Conservation (phyloP, 2,113 vertebrate species). For the Mohoua ochrocephala region DNA sequence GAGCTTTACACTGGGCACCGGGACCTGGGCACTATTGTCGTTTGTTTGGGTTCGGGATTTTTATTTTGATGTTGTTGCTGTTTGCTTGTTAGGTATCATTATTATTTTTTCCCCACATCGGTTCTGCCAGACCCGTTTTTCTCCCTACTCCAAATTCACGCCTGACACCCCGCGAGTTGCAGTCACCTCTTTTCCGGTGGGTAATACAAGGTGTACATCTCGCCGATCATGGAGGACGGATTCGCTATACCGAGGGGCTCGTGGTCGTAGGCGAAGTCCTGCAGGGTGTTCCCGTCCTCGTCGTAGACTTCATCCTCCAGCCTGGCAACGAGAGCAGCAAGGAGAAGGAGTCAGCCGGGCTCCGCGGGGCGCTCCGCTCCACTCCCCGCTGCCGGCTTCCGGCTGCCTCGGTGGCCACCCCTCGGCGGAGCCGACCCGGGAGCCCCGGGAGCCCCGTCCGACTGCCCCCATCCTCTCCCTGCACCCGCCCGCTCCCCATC, state of each 20-base stretch:
- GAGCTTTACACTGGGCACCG: background rate
- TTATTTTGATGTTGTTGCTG: background rate
- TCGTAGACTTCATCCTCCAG: conserved; percentile 87
- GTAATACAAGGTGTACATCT: conserved; percentile 81
- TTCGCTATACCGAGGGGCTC: conserved; percentile 79
- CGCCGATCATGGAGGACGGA: conserved; percentile 77
- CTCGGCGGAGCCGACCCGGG: background rate
- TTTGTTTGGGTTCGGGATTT: background rate
- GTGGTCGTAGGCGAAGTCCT: conserved; percentile 82
- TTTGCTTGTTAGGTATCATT: background rate
- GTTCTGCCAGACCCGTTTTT: background rate
- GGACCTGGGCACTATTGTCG: background rate
- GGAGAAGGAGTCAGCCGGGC: background rate
- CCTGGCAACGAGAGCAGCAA: conserved; percentile 68
- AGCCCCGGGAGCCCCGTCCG: background rate
- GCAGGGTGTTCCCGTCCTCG: conserved; percentile 83
- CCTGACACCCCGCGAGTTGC: background rate
- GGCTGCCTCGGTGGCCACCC: background rate
- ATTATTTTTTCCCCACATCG: background rate
- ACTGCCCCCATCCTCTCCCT: background rate
- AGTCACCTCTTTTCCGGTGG: conserved; percentile 86
- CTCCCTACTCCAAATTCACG: background rate
- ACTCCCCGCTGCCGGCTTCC: background rate
- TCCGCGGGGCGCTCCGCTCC: background rate
- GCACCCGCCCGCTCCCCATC: background rate